Base-by-base conservation (phyloP, 2,797 vertebrate genomes). In the Typhlichthys eigenmanni region DNA sequence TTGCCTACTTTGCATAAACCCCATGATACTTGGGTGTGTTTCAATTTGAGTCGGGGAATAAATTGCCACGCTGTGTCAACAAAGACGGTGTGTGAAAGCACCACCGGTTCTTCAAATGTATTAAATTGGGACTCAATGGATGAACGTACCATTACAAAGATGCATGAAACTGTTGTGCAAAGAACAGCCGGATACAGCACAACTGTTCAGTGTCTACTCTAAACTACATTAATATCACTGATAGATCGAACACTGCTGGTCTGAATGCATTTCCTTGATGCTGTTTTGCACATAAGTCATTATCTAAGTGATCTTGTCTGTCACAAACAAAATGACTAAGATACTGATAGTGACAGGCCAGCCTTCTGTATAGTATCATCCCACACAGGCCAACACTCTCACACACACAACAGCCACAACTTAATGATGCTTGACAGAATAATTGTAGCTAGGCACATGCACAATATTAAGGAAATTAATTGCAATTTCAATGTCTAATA, bases 1-100 rank as follows among this genome's bases (percentile, higher is more conserved):
- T 81, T 77, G 76, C 76, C 63, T 51, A 58, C 57, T 88, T 82
- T 82, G 63, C 80, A 84, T 87, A 85, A 87, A 87, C 77, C 75
- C 46, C 50, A 50, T 62, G 46, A 67, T 17, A 62, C 64, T 70
- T 61, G 55, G 62, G 50, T 59, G 19, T 81, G 81, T 88, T 88
- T 83, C 72, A 76, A 78, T 77, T 65, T 70, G 57, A 80, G 38
- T 53, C 5, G 13, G 54, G 53, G 72, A 84, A 71, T 77, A 72
- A 43, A 47, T 74, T 64, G 50, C 47, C 58, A 3, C n/a, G 51
- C 43, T 69, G 38, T 78, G 75, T 72, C 62, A 76, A 76, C 60
- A 81, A 8, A 10, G 63, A 53, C 2, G 1, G 60, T 63, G 65
- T 58, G 59, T 0, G 61, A 77, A 48, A 72, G 24, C 32, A 24